These are phyloP conservation scores for Lasiurus borealis DNA, from an alignment of 2,113 vertebrate species.

Conservation along the genomic window DNA sequence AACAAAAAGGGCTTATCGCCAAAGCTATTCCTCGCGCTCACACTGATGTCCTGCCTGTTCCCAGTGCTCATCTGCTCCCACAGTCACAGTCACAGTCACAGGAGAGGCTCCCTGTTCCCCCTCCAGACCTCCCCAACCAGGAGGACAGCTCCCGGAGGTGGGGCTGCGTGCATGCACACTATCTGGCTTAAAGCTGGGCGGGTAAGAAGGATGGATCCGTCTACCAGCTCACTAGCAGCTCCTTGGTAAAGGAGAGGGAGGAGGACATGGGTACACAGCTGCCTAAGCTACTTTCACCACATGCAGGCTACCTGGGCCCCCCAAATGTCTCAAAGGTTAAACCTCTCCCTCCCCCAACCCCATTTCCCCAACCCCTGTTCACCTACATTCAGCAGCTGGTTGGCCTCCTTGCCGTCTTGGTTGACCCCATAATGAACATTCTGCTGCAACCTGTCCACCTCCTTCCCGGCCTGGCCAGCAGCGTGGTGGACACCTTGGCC, in stretches of 20 bases:
- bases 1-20: neutral
- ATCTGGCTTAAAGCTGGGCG: neutral
- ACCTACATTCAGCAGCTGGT: constrained; percentile 82
- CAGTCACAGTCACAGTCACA: neutral
- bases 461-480: constrained; percentile 79
- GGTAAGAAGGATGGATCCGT: neutral
- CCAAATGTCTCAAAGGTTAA: constrained; percentile 5
- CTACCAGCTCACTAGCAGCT: neutral
- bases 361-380: constrained; percentile 70
- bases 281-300: neutral
- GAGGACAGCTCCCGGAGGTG: neutral
- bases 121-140: neutral
- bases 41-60: neutral
- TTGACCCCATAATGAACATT: constrained; percentile 79
- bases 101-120: neutral
- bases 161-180: neutral
- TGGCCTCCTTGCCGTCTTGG: constrained; percentile 82
- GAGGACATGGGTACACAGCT: neutral
- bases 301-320: neutral
- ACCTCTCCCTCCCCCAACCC: constrained; percentile 54
- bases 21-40: neutral
- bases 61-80: neutral
- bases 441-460: constrained; percentile 70
- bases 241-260: neutral
- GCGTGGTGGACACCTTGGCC: constrained; percentile 76